Conservation (phyloP, 37 sponge, comb jelly and placozoan genomes). For the Tethya wilhelma region DNA sequence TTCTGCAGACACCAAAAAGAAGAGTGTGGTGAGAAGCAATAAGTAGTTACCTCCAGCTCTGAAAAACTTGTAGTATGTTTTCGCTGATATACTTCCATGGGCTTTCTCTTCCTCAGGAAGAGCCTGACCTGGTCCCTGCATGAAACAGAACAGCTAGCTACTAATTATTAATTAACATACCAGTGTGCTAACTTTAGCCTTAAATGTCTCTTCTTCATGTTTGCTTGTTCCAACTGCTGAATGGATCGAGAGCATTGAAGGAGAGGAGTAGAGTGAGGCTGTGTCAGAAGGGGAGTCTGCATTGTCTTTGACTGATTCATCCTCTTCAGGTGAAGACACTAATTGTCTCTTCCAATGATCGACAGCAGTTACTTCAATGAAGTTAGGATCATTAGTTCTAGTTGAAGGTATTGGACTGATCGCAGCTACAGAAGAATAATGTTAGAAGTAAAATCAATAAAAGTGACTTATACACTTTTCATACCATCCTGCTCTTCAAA, state of each 20-base stretch:
- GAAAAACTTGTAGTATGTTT: conserved; percentile 71
- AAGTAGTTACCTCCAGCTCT: conserved; percentile 46
- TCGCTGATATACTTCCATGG: conserved; percentile 55
- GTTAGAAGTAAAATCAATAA: background rate
- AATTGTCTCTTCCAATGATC: no score
- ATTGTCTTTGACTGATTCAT: background rate
- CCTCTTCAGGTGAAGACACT: no score
- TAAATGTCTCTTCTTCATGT: conserved; percentile 39
- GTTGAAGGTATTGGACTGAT: background rate
- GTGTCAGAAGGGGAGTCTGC: background rate
- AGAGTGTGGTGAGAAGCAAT: background rate
- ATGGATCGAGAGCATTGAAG: conserved; percentile 14
- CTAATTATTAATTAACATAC: no score
- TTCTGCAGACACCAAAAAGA: conserved; percentile 35
- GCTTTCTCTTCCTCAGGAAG: conserved; percentile 65
- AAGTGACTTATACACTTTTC: background rate
- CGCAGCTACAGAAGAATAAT: background rate
- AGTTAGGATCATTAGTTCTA: no score
- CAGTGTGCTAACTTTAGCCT: no score
- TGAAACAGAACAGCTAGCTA: background rate
- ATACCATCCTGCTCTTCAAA: background rate
- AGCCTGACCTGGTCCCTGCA: background rate
- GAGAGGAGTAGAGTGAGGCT: background rate
- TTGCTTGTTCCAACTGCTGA: conserved; percentile 22
- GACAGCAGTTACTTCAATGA: no score